phyloP scores from a whole-genome alignment of 2,888 invertebrate genomes.

The Dichetophora obliterata region DNA sequence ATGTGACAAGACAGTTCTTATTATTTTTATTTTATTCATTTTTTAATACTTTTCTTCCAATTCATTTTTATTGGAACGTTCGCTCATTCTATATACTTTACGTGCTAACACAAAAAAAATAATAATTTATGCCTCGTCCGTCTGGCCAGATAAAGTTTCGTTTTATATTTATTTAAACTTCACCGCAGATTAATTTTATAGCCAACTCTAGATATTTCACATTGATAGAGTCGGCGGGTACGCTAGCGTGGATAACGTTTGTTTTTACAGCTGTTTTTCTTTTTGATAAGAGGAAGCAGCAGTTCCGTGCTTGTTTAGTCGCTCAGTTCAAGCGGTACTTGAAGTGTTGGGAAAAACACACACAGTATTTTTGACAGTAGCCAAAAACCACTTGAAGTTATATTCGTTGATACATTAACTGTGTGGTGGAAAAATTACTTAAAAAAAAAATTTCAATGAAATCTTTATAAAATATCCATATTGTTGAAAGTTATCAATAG shows the following conservation, averaged over 20 bases:
- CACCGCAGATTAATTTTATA: constrained; percentile 8
- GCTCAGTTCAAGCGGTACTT: background rate
- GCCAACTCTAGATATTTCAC: background rate
- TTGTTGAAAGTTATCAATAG: no score
- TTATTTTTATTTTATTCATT: constrained; percentile 3
- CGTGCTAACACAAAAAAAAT: constrained; percentile 13
- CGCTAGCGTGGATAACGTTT: background rate
- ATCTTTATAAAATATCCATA: no score
- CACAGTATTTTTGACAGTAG: background rate
- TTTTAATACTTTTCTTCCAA: background rate
- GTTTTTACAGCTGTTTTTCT: constrained; percentile 27
- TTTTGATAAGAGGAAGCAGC: constrained; percentile 1
- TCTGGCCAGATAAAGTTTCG: constrained; percentile 15
- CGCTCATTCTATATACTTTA: constrained; percentile 1
- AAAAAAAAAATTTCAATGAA: no score
- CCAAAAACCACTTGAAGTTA: background rate
- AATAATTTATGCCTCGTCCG: constrained; percentile 14
- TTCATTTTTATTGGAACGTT: background rate
- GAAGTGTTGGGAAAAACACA: background rate
- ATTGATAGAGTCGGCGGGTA: background rate
- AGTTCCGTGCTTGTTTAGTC: background rate
- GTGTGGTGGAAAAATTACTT: no score
- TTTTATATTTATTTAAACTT: constrained; percentile 18
- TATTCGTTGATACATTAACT: no score
- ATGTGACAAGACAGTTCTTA: constrained; percentile 7